These are phyloP conservation scores for Phaonia tiefii DNA, from an alignment of 2,888 invertebrate species.

Conservation along the genomic window DNA sequence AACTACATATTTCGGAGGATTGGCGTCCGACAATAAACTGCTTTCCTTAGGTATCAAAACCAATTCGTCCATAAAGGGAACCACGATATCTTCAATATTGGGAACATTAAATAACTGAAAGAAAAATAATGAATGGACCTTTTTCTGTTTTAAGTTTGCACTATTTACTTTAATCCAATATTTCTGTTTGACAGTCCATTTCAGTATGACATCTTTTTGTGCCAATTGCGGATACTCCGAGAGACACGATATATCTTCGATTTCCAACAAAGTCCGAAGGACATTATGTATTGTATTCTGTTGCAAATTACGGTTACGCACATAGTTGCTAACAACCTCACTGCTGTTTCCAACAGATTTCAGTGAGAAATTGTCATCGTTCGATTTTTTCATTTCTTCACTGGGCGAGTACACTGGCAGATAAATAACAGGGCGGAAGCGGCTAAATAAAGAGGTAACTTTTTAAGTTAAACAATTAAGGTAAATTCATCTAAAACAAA, in stretches of 20 bases:
- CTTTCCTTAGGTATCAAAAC: slow-evolving; percentile 72
- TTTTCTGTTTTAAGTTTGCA: not conserved
- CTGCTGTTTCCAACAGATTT: slow-evolving; percentile 40
- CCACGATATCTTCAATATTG: slow-evolving; percentile 70
- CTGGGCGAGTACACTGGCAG: slow-evolving; percentile 58
- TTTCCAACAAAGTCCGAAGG: slow-evolving; percentile 71
- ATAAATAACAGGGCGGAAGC: slow-evolving; percentile 15
- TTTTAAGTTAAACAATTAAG: too few species aligned
- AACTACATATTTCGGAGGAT: slow-evolving; percentile 53
- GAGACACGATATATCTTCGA: slow-evolving; percentile 74
- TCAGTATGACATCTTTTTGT: slow-evolving; percentile 60
- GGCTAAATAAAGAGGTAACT: too few species aligned
- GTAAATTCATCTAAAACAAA: too few species aligned
- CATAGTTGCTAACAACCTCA: slow-evolving; percentile 45
- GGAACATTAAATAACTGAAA: slow-evolving; percentile 48
- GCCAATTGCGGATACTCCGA: slow-evolving; percentile 67
- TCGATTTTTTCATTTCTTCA: slow-evolving; percentile 54
- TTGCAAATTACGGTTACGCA: slow-evolving; percentile 27
- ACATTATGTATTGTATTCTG: slow-evolving; percentile 70
- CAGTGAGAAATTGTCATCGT: slow-evolving; percentile 56
- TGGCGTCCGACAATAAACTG: slow-evolving; percentile 51
- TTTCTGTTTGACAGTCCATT: slow-evolving; percentile 6
- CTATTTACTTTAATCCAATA: slow-evolving; percentile 58
- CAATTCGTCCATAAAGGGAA: slow-evolving; percentile 70
- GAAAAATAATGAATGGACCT: not conserved